Evolutionary conservation across 2,888 invertebrate genomes (phyloP).

Genomic region (Lepidocyrtoides sp.): DNA sequence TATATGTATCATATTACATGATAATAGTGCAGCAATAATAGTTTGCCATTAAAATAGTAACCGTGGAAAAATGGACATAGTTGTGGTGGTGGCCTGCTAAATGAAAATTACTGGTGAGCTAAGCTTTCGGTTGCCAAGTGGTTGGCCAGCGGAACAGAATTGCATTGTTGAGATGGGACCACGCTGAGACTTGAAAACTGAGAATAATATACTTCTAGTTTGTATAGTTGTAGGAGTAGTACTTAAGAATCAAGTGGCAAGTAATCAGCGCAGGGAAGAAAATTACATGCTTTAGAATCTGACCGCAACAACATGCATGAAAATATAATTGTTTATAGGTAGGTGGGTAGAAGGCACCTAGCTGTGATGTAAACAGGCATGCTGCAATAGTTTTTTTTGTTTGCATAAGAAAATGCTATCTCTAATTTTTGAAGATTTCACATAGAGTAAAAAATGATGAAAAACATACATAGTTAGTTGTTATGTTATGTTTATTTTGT

Average conservation of each 20-base stretch:
- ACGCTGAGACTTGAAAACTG: neutral
- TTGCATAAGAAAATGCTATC: too few species aligned
- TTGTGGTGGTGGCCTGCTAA: neutral
- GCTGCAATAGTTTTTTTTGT: neutral
- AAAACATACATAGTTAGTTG: too few species aligned
- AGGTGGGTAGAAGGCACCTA: too few species aligned
- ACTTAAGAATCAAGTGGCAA: neutral
- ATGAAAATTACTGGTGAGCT: constrained; percentile 19
- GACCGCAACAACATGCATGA: neutral
- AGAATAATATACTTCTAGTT: neutral
- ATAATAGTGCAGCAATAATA: constrained; percentile 19
- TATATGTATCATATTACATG: constrained; percentile 37
- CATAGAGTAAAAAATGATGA: too few species aligned
- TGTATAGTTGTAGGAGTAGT: neutral
- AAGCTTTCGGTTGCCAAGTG: neutral
- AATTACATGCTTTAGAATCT: neutral
- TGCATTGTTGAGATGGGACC: constrained; percentile 13
- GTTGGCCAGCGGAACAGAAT: constrained; percentile 43
- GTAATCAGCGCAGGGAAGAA: neutral
- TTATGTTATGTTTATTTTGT: too few species aligned
- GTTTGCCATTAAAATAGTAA: constrained; percentile 8
- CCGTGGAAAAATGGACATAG: constrained; percentile 1
- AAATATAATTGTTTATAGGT: neutral
- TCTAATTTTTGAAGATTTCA: neutral
- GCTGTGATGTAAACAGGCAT: neutral